A percentile compares a stretch with the other conserved stretches of the same genome.
Conservation (phyloP, 2,888 invertebrate species). For the Phania funesta region DNA sequence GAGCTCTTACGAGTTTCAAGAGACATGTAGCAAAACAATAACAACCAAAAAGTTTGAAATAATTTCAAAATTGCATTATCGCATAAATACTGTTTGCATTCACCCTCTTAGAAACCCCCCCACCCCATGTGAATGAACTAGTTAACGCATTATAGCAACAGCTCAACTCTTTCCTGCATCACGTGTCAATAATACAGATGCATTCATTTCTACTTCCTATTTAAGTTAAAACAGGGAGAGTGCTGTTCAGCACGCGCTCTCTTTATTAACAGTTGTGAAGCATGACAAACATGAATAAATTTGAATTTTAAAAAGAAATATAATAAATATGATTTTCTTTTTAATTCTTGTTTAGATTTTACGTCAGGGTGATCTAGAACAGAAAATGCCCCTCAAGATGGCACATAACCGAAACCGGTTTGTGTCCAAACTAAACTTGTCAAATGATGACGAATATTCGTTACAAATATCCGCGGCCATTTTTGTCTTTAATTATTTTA, state of each 20-base stretch:
- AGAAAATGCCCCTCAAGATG: no score
- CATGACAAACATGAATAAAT: background rate
- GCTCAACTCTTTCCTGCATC: conserved; percentile 27
- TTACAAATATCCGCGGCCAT: no score
- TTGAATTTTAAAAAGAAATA: no score
- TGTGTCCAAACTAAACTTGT: no score
- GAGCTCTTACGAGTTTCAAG: conserved; percentile 23
- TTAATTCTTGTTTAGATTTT: no score
- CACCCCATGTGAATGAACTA: background rate
- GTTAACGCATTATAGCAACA: background rate
- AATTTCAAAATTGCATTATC: conserved; percentile 41
- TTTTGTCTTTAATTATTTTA: no score
- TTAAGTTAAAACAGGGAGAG: background rate
- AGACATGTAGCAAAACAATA: conserved; percentile 40
- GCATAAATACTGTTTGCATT: conserved; percentile 22
- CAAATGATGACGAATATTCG: no score
- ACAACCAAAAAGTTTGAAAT: background rate
- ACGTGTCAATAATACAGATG: conserved; percentile 56
- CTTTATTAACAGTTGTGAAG: conserved; percentile 7
- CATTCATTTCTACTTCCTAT: conserved; percentile 58
- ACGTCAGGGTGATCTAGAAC: no score
- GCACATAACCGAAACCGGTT: no score
- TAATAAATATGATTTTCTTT: no score
- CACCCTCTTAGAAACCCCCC: background rate
- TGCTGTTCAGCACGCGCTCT: background rate